Conservation (phyloP, 2,113 vertebrate genomes). For the Electrona antarctica region DNA sequence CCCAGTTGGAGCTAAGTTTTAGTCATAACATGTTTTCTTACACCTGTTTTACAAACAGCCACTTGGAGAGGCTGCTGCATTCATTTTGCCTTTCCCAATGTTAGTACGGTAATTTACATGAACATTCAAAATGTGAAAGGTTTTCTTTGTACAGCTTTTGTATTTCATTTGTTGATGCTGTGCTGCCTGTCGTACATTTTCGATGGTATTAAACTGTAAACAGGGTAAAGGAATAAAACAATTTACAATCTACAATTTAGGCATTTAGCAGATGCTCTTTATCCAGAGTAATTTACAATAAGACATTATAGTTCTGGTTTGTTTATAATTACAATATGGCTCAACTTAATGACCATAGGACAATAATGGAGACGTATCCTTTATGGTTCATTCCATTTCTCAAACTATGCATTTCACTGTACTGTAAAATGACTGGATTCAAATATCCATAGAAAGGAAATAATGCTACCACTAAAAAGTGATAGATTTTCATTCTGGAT, state of each 20-base stretch:
- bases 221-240: neutral
- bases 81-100: too few relatives aligned
- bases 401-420: conserved; percentile 23
- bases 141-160: neutral
- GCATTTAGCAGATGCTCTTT: too few relatives aligned
- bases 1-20: too few relatives aligned
- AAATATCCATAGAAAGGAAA: conserved; percentile 13
- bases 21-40: too few relatives aligned
- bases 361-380: neutral
- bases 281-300: too few relatives aligned
- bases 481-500: neutral
- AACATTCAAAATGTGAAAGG: neutral
- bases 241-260: neutral
- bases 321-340: neutral
- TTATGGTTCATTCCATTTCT: neutral
- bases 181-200: neutral
- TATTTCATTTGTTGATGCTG: neutral
- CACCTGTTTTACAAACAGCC: too few relatives aligned
- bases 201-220: neutral
- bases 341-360: neutral
- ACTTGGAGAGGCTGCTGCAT: too few relatives aligned
- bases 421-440: conserved; percentile 22
- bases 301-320: neutral
- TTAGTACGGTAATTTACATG: too few relatives aligned
- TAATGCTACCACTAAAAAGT: conserved; percentile 22